phyloP scores from a whole-genome alignment of 2,888 invertebrate species.

The Boloria selene region DNA sequence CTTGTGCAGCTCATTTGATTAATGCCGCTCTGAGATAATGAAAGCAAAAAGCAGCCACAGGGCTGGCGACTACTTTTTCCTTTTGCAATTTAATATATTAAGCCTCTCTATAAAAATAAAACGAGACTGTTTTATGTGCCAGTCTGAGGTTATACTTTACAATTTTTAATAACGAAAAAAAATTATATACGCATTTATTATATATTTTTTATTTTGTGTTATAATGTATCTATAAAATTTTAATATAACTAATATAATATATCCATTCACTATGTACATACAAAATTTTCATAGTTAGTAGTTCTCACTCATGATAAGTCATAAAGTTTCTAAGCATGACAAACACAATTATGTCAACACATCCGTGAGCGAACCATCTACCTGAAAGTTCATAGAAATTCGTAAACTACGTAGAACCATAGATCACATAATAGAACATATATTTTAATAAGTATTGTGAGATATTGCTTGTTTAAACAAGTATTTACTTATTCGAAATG shows the following conservation, averaged over 20 bases:
- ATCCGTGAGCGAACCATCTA: neutral
- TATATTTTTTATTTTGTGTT: neutral
- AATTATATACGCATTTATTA: too few species aligned
- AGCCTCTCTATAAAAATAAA: neutral
- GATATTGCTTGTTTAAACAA: neutral
- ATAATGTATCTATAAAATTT: too few species aligned
- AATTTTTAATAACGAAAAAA: too few species aligned
- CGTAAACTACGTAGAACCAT: neutral
- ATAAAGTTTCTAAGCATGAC: neutral
- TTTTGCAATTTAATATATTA: slow-evolving; percentile 9
- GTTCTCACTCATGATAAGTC: too few species aligned
- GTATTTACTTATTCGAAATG: too few species aligned
- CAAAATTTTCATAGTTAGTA: too few species aligned
- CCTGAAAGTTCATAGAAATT: neutral
- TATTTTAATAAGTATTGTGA: neutral
- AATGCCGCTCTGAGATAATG: slow-evolving; percentile 48
- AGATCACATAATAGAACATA: too few species aligned
- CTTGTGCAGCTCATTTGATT: slow-evolving; percentile 48
- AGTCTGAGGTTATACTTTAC: neutral
- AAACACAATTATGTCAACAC: slow-evolving; percentile 13
- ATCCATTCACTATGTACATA: too few species aligned
- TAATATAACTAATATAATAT: too few species aligned
- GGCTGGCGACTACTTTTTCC: slow-evolving; percentile 16
- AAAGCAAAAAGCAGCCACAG: slow-evolving; percentile 27
- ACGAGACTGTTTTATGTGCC: neutral